Evolutionary conservation across 2,113 vertebrate species (phyloP).

Genomic region (Ptyas mucosa): DNA sequence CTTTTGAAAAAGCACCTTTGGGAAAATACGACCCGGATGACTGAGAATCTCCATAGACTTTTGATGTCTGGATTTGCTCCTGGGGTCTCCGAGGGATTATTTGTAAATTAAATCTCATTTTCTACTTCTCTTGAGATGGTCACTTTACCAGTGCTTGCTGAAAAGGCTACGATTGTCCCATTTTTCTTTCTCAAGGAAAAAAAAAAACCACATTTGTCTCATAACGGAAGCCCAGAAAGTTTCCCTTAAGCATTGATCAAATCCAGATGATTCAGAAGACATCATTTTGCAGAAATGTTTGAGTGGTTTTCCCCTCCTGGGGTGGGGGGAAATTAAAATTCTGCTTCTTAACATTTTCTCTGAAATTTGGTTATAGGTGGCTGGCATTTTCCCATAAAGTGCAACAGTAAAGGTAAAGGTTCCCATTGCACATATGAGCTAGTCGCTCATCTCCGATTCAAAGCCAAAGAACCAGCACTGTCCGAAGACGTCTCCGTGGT

Average conservation of each 20-base stretch:
- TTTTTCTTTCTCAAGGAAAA: too few species aligned
- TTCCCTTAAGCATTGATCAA: background rate
- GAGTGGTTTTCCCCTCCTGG: background rate
- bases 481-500: too few species aligned
- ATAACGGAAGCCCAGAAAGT: too few species aligned
- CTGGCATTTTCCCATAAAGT: background rate
- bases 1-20: too few species aligned
- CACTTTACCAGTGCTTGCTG: background rate
- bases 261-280: background rate
- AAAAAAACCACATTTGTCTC: too few species aligned
- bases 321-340: too few species aligned
- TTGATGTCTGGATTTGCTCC: background rate
- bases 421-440: too few species aligned
- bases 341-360: background rate
- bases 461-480: too few species aligned
- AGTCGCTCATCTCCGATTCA: too few species aligned
- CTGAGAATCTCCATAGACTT: background rate
- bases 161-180: background rate
- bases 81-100: background rate
- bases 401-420: too few species aligned
- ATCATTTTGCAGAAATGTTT: background rate
- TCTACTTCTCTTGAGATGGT: slow-evolving; percentile 31
- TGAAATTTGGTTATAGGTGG: background rate
- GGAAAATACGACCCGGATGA: too few species aligned
- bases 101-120: slow-evolving; percentile 41